phyloP scores from a whole-genome alignment of 2,888 invertebrate genomes.

The Andrena bucephala region DNA sequence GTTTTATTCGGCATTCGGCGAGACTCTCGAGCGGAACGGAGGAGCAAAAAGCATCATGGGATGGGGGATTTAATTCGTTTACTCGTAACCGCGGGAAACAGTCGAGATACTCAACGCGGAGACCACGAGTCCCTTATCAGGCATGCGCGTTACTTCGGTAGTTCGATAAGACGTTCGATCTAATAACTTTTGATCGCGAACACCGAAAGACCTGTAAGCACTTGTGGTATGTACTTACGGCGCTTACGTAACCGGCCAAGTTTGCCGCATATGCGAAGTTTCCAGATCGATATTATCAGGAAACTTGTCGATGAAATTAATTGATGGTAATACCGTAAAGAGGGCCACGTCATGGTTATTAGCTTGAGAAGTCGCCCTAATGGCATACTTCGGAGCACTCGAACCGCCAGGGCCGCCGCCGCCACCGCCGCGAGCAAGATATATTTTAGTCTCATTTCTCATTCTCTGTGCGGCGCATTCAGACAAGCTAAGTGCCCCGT shows the following conservation, averaged over 20 bases:
- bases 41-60: not conserved
- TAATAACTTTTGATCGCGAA: slow-evolving; percentile 66
- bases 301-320: slow-evolving; percentile 71
- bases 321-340: slow-evolving; percentile 69
- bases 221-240: slow-evolving; percentile 56
- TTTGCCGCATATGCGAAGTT: slow-evolving; percentile 61
- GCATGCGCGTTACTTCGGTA: slow-evolving; percentile 36
- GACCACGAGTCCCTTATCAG: slow-evolving; percentile 39
- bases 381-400: slow-evolving; percentile 51
- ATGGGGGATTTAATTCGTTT: slow-evolving; percentile 22
- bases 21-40: not conserved
- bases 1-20: not conserved
- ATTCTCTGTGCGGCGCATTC: slow-evolving; percentile 33
- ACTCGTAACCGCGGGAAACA: slow-evolving; percentile 37
- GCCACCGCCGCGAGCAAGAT: slow-evolving; percentile 10
- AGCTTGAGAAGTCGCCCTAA: slow-evolving; percentile 64
- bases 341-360: slow-evolving; percentile 67
- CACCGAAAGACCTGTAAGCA: slow-evolving; percentile 49
- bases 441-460: slow-evolving; percentile 50
- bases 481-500: slow-evolving; percentile 9
- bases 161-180: slow-evolving; percentile 56
- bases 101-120: not conserved
- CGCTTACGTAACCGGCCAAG: slow-evolving; percentile 59
- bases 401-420: slow-evolving; percentile 11
- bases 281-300: slow-evolving; percentile 68